phyloP scores from a whole-genome alignment of 1,140 invertebrate genomes.

The Sycophaga agraensis region DNA sequence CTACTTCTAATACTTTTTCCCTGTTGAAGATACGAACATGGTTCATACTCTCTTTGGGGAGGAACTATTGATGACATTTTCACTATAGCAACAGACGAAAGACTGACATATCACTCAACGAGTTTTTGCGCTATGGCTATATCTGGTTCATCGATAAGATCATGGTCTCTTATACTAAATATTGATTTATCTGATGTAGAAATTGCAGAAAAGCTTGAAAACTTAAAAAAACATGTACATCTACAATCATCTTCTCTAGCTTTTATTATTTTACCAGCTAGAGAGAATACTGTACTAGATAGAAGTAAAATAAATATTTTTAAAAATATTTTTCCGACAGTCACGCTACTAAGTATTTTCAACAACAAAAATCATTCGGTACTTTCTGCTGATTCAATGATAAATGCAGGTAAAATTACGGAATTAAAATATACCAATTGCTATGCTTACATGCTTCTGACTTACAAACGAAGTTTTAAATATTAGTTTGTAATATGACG shows the following conservation, averaged over 20 bases:
- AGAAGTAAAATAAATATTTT: background rate
- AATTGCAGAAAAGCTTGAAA: background rate
- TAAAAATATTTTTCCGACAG: conserved; percentile 1
- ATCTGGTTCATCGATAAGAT: conserved; percentile 1
- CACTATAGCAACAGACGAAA: background rate
- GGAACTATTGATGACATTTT: conserved; percentile 18
- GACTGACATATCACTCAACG: background rate
- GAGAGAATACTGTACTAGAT: background rate
- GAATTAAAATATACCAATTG: conserved; percentile 4
- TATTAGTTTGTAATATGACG: no score
- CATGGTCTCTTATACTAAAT: conserved; percentile 15
- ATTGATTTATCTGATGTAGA: background rate
- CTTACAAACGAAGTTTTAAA: no score
- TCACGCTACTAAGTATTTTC: conserved; percentile 4
- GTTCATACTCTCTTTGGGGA: conserved; percentile 15
- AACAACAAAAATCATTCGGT: conserved; percentile 2
- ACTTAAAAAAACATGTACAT: conserved; percentile 1
- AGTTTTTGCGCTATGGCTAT: conserved; percentile 20
- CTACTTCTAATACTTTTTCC: background rate
- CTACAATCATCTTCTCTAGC: background rate
- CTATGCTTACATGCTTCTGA: conserved; percentile 14
- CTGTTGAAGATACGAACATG: background rate
- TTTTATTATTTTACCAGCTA: conserved; percentile 6
- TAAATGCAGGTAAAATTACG: background rate
- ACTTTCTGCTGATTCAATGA: conserved; percentile 6